These are phyloP conservation scores for Melanotaenia nigrans DNA, from an alignment of 2,797 vertebrate genomes.

Conservation along the genomic window DNA sequence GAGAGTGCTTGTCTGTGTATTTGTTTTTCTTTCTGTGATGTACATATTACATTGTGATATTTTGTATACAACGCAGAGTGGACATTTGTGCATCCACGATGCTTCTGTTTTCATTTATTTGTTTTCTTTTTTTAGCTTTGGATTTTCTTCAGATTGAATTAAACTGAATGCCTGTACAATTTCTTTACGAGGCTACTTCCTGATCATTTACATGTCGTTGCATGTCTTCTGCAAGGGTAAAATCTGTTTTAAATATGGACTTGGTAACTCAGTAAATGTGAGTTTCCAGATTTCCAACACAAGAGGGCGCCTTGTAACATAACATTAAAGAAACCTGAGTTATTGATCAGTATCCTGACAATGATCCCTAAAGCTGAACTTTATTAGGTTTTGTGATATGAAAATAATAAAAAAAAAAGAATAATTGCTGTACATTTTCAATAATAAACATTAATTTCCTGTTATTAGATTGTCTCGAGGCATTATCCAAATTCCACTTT, in stretches of 20 bases:
- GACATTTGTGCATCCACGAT: constrained; percentile 55
- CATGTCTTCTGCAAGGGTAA: neutral
- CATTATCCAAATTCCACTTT: constrained; percentile 9
- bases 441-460: neutral
- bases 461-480: neutral
- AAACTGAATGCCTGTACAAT: constrained; percentile 76
- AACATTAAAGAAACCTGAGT: neutral
- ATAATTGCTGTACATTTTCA: constrained; percentile 1
- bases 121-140: constrained; percentile 53
- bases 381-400: neutral
- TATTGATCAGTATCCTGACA: too few species aligned
- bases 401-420: neutral
- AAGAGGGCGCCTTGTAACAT: constrained; percentile 42
- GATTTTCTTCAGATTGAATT: constrained; percentile 70
- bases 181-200: constrained; percentile 7
- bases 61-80: constrained; percentile 79
- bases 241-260: neutral
- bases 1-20: constrained; percentile 68
- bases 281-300: constrained; percentile 31
- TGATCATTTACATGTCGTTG: neutral
- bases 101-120: constrained; percentile 43
- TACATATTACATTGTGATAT: constrained; percentile 82
- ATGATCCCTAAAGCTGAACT: neutral
- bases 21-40: constrained; percentile 79
- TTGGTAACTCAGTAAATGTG: neutral